phyloP scores from a whole-genome alignment of 2,797 vertebrate species.

The Melopsittacus undulatus region DNA sequence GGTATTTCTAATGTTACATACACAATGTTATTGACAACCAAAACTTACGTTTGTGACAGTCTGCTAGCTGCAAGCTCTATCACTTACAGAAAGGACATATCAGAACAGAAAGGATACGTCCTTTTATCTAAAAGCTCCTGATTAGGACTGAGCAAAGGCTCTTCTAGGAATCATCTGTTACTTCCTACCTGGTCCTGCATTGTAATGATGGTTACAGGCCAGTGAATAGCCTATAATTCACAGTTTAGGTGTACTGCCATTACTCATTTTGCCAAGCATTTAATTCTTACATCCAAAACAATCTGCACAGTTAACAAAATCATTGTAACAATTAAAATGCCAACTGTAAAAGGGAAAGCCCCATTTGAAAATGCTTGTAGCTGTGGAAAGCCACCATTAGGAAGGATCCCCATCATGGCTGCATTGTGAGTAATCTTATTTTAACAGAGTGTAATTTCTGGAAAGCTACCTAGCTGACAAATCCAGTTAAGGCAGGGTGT shows the following conservation, averaged over 20 bases:
- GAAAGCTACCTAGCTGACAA: background rate
- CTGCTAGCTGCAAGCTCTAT: background rate
- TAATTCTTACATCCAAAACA: background rate
- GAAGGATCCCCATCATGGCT: background rate
- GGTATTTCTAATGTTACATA: background rate
- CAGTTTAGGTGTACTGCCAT: fast-evolving
- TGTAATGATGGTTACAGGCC: background rate
- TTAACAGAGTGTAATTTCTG: background rate
- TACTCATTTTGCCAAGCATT: background rate
- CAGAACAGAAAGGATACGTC: background rate
- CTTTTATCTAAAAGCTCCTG: background rate
- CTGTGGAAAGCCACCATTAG: background rate
- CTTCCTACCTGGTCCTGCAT: background rate
- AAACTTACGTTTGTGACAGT: background rate
- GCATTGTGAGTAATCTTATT: background rate
- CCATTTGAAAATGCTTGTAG: background rate
- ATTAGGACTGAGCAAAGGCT: background rate
- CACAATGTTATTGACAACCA: background rate
- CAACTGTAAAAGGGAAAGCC: background rate
- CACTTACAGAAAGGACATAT: background rate
- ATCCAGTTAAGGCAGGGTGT: background rate
- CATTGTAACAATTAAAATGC: background rate
- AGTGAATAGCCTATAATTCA: background rate
- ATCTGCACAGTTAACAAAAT: background rate
- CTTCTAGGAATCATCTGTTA: background rate